Base-by-base conservation (phyloP, 2,797 vertebrate genomes). In the Channallabes apus region DNA sequence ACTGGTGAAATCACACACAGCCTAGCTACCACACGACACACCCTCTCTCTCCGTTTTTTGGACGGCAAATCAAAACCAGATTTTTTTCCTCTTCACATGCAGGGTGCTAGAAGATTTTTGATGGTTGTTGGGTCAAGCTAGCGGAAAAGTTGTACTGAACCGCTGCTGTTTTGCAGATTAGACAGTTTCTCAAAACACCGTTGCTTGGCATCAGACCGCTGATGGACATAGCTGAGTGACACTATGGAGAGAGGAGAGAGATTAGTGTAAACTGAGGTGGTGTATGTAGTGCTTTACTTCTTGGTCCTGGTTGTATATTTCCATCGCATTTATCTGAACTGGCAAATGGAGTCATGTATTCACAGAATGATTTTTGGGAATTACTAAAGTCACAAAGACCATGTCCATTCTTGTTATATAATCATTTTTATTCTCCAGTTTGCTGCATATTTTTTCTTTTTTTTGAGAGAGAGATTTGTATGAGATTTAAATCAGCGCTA, bases 361-460 rank as follows among this genome's bases (percentile, higher is more conserved):
- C 24, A 20, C 20, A 69, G 38, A 41, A 64, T 62, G 22, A 38
- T 65, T 59, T 67, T 41, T 80, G 14, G 56, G 69, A 35, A 56
- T 59, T 35, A 27, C 27, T 11, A 85, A 61, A 56, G 58, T 68
- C 24, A 9, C 46, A 46, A 35, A 68, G 65, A 69, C 8, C 17
- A 27, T 2, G 4, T 68, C 38, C 38, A 20, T 27, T n/a, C 64
- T 38, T 24, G 8, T 79, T n/a, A 46, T 61, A 14, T 69, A 24
- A 38, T 17, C 0, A 4, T 68, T 69, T 80, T 59, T 18, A 29
- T 75, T 29, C 14, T 38, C 20, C 3, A 54, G 38, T 75, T 75
- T 86, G 67, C 77, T 80, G 61, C 68, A 80, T 41, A 61, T 67
- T 32, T 73, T 78, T 24, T 61, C 27, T 83, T 41, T 41, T 41